These are phyloP conservation scores for Sprattus sprattus DNA, from an alignment of 2,113 vertebrate genomes.

Conservation along the genomic window DNA sequence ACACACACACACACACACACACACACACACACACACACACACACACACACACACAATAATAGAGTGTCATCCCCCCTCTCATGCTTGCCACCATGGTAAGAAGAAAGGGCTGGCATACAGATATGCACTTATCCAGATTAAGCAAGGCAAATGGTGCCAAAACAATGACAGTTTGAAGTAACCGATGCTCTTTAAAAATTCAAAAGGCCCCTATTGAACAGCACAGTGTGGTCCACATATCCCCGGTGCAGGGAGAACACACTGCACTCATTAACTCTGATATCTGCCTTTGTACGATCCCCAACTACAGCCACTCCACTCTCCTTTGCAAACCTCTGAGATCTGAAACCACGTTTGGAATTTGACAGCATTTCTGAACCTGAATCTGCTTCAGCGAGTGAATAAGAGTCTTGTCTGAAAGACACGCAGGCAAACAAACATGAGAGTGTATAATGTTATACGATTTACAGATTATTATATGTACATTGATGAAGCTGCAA, in stretches of 20 bases:
- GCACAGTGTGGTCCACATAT: slow-evolving; percentile 65
- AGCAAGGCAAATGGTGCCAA: slow-evolving; percentile 67
- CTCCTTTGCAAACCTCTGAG: background rate
- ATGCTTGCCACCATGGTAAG: slow-evolving; percentile 36
- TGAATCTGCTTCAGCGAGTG: background rate
- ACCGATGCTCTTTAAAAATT: slow-evolving; percentile 77
- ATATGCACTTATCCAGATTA: slow-evolving; percentile 67
- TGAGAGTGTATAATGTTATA: background rate
- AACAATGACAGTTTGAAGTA: slow-evolving; percentile 69
- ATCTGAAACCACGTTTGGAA: background rate
- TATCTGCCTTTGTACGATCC: slow-evolving; percentile 8
- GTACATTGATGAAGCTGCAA: too few relatives aligned
- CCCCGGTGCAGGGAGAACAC: slow-evolving; percentile 46
- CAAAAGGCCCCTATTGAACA: slow-evolving; percentile 69
- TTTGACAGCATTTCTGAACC: background rate
- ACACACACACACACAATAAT: background rate
- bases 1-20: slow-evolving; percentile 1
- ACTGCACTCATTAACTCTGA: slow-evolving; percentile 9
- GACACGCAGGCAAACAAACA: background rate
- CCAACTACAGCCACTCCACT: slow-evolving; percentile 16
- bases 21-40: slow-evolving; percentile 6
- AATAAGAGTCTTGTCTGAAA: too few relatives aligned
- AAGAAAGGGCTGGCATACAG: slow-evolving; percentile 41
- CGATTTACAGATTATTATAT: background rate
- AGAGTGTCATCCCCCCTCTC: slow-evolving; percentile 26